Evolutionary conservation across 2,113 vertebrate genomes (phyloP).

Genomic region (Myrmecophaga tridactyla): DNA sequence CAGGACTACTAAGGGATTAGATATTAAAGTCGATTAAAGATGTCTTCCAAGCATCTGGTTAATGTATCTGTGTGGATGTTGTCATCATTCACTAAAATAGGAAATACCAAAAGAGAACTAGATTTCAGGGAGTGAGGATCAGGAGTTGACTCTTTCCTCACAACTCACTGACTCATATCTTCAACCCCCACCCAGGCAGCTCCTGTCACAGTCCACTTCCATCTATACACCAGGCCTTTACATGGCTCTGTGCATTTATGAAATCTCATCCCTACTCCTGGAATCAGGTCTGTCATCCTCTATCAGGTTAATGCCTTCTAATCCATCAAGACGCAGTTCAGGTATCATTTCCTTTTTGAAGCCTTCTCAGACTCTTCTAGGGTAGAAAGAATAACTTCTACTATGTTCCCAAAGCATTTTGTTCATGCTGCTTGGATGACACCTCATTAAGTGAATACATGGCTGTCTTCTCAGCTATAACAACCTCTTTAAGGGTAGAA

Average conservation of each 20-base stretch:
- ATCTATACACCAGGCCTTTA: not conserved
- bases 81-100: not conserved
- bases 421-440: not conserved
- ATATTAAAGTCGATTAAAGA: not conserved
- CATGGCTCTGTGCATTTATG: not conserved
- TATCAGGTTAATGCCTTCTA: not conserved
- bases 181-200: not conserved
- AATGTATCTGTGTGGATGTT: not conserved
- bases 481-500: constrained; percentile 21
- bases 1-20: not conserved
- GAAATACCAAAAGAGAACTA: not conserved
- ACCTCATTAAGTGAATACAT: not conserved
- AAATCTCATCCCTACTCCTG: not conserved
- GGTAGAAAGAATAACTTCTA: not conserved
- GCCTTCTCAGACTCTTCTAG: not conserved
- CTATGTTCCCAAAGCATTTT: not conserved
- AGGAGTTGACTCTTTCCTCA: not conserved
- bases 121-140: not conserved
- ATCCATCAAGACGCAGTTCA: not conserved
- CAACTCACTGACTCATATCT: not conserved
- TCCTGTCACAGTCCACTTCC: not conserved
- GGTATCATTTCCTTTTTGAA: not conserved
- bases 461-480: not conserved
- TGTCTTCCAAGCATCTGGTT: not conserved
- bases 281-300: not conserved